These are phyloP conservation scores for Diuraphis noxia DNA, from an alignment of 1,140 invertebrate genomes.

Conservation along the genomic window DNA sequence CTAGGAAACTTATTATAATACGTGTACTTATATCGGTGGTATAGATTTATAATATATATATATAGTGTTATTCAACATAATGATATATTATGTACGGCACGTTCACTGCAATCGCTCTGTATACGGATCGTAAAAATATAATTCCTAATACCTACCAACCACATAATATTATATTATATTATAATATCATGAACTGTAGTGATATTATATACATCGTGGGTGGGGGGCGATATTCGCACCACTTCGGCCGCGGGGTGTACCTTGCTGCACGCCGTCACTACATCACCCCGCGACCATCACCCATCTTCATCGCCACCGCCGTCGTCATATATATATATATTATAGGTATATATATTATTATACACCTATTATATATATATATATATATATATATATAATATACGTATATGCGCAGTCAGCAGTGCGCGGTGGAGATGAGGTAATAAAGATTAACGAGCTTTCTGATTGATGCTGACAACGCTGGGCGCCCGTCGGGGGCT, in stretches of 20 bases:
- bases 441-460: constrained; percentile 55
- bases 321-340: not conserved
- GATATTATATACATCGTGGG: not conserved
- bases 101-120: not conserved
- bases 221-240: not conserved
- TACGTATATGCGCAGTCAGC: not conserved
- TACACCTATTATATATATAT: too few relatives aligned
- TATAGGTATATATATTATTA: not conserved
- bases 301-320: not conserved
- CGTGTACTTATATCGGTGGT: too few relatives aligned
- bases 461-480: constrained; percentile 53
- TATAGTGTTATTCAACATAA: too few relatives aligned
- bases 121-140: not conserved
- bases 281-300: not conserved
- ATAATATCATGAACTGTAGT: not conserved
- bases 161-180: not conserved
- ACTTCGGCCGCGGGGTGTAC: not conserved
- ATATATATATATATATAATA: not conserved
- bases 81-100: too few relatives aligned
- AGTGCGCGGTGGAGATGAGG: not conserved
- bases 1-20: too few relatives aligned
- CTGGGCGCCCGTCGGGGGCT: constrained; percentile 37
- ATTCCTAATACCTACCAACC: not conserved
- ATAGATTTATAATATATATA: too few relatives aligned
- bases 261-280: too few relatives aligned